A percentile compares a stretch with the other conserved stretches of the same genome.
phyloP scores from a whole-genome alignment of 2,888 invertebrate species.

The Eudemis profundana region DNA sequence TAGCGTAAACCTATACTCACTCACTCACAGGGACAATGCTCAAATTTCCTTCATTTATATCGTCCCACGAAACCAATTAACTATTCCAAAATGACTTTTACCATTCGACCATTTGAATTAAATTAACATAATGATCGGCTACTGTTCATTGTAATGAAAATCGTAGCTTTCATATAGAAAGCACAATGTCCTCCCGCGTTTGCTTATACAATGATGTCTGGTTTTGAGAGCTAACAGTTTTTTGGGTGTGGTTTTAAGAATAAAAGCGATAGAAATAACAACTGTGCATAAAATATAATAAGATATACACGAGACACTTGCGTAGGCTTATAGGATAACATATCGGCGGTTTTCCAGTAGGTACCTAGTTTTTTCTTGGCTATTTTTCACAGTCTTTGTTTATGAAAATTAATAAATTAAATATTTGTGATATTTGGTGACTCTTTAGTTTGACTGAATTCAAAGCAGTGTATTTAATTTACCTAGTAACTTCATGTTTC shows the following conservation, averaged over 20 bases:
- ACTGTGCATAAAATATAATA: not conserved
- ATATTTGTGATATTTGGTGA: too few relatives aligned
- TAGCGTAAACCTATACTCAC: too few relatives aligned
- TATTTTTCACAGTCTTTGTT: too few relatives aligned
- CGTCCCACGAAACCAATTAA: constrained; percentile 41
- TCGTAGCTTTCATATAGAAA: constrained; percentile 13
- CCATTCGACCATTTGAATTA: constrained; percentile 43
- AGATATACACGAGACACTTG: not conserved
- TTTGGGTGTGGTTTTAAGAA: constrained; percentile 5
- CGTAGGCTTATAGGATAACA: too few relatives aligned
- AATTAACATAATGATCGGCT: constrained; percentile 45
- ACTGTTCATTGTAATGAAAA: constrained; percentile 43
- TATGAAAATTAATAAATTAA: too few relatives aligned
- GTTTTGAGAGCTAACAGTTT: constrained; percentile 10
- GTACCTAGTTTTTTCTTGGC: too few relatives aligned
- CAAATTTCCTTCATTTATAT: constrained; percentile 23
- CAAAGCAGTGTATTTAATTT: too few relatives aligned
- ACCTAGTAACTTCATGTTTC: too few relatives aligned
- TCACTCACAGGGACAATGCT: too few relatives aligned
- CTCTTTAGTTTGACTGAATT: too few relatives aligned
- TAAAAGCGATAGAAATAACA: not conserved
- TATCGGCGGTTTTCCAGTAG: too few relatives aligned
- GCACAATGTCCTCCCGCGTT: constrained; percentile 14
- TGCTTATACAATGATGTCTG: constrained; percentile 4
- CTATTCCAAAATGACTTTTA: constrained; percentile 48